Base-by-base conservation (phyloP, 1,140 invertebrate genomes). In the Asbolus verrucosus region DNA sequence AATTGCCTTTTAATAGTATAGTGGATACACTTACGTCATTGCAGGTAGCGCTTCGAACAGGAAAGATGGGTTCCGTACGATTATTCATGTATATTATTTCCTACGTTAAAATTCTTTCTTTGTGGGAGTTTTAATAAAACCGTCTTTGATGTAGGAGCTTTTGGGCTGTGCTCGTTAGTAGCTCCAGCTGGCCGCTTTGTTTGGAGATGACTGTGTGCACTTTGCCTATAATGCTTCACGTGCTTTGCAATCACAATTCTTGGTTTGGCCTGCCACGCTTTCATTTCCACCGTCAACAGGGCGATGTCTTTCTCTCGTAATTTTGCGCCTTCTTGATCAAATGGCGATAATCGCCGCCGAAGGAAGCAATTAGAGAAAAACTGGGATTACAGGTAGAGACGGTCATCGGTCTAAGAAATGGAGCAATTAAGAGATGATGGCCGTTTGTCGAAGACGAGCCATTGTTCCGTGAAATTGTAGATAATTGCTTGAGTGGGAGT, bases 111-210 rank as follows among this genome's bases (percentile, higher is more conserved):
- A 72, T 76, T 70, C 61, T 69, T 72, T 74, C 75, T 77, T 77
- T 72, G 70, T 66, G 39, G 18, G 70, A 60, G 73, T 75, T 76
- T 77, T 75, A 73, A 75, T 75, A 72, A 76, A 77, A 75, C 75
- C 41, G 30, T 72, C 74, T 77, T 77, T 75, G 72, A 77, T 71
- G 74, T 75, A 65, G 16, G 31, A 43, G 65, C 70, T 71, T 72
- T 65, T 15, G 65, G 68, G 65, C 43, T 62, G 31, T 54, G 72
- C 74, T 77, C 74, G 75, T 75, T 75, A 75, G 75, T 75, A 73
- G 73, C 71, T 73, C 68, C 71, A 67, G 73, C 65, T 76, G 70
- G 67, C 73, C 71, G 72, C 74, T 77, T 77, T 77, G 74, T 75
- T 75, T 73, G 62, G 66, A 68, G 68, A 75, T 70, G 74, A 77